phyloP scores from a whole-genome alignment of 2,113 vertebrate genomes.

The Scartelaos histophorus region DNA sequence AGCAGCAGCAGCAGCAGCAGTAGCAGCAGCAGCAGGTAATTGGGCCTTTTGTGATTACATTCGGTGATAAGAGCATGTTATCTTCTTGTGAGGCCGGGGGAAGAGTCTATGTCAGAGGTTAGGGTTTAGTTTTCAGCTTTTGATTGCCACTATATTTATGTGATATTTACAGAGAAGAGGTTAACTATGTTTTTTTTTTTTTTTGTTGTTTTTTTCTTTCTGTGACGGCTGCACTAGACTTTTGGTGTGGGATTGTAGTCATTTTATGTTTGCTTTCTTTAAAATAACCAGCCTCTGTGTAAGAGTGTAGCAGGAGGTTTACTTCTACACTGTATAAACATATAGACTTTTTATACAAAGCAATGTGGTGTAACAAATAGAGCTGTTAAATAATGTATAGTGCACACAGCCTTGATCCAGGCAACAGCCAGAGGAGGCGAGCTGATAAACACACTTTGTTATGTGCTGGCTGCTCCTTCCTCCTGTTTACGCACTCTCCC shows the following conservation, averaged over 20 bases:
- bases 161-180: neutral
- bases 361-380: slow-evolving; percentile 36
- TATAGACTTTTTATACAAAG: slow-evolving; percentile 16
- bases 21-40: neutral
- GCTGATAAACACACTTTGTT: slow-evolving; percentile 50
- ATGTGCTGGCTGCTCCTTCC: slow-evolving; percentile 7
- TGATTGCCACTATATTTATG: neutral
- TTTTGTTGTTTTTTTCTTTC: neutral
- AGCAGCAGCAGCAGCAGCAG: neutral
- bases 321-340: slow-evolving; percentile 8
- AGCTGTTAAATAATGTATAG: slow-evolving; percentile 58
- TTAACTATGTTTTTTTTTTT: neutral
- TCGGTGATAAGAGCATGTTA: neutral
- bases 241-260: neutral
- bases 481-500: slow-evolving; percentile 13
- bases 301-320: neutral
- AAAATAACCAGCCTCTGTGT: neutral
- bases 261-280: neutral
- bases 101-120: neutral
- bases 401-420: slow-evolving; percentile 41
- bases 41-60: neutral
- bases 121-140: neutral
- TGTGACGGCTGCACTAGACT: neutral
- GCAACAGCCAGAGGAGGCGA: slow-evolving; percentile 34
- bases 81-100: neutral